Percentiles rank a stretch among this genome's conserved stretches.
These are phyloP conservation scores for Suricata suricatta DNA, from an alignment of 2,113 vertebrate genomes.

Conservation along the genomic window DNA sequence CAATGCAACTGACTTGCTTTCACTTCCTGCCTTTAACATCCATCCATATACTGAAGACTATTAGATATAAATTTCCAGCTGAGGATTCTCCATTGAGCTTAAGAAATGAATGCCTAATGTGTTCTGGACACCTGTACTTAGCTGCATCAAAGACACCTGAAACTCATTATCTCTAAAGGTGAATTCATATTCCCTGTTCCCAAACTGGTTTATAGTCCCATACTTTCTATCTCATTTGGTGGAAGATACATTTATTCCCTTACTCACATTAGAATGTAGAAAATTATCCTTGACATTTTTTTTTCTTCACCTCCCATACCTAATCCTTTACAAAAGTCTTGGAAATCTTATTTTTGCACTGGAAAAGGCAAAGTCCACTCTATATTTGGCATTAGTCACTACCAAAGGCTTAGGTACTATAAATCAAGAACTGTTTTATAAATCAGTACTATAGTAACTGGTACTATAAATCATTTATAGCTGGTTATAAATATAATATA, in stretches of 20 bases:
- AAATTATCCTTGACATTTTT: not conserved
- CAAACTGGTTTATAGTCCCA: not conserved
- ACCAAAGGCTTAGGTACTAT: not conserved
- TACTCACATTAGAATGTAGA: not conserved
- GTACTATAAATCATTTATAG: not conserved
- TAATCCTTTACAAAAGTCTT: not conserved
- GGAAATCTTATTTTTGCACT: not conserved
- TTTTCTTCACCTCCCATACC: not conserved
- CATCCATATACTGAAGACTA: not conserved
- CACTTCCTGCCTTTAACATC: not conserved
- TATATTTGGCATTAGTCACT: not conserved
- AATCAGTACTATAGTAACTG: too few species aligned
- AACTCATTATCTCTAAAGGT: constrained; percentile 54
- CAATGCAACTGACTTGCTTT: not conserved
- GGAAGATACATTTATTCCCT: not conserved
- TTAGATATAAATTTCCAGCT: constrained; percentile 35
- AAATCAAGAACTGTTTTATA: not conserved
- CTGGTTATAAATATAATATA: not conserved
- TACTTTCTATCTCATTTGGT: not conserved
- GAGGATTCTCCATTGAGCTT: not conserved
- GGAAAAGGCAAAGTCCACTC: not conserved
- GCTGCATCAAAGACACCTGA: constrained; percentile 48
- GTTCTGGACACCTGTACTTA: not conserved
- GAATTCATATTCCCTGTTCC: not conserved
- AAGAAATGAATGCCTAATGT: constrained; percentile 23